A percentile compares a stretch with the other conserved stretches of the same genome.
Evolutionary conservation across 1,140 invertebrate species (phyloP).

Genomic region (Pogonomyrmex barbatus): DNA sequence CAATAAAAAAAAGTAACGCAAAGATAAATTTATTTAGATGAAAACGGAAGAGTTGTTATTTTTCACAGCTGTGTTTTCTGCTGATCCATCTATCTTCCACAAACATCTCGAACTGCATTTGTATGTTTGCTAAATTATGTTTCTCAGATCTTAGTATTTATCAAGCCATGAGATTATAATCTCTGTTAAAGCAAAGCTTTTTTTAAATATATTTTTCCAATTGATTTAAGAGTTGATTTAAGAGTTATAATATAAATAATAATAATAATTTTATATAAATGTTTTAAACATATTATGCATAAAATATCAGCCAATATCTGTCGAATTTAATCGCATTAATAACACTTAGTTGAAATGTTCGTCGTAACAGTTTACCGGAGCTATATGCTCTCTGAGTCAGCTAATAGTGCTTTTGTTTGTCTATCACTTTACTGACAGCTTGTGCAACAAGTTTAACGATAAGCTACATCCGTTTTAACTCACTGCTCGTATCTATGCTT

Average conservation of each 20-base stretch:
- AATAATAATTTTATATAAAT: conserved; percentile 11
- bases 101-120: conserved; percentile 13
- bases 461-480: conserved; percentile 33
- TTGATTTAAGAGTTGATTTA: not conserved
- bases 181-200: not conserved
- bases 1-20: not conserved
- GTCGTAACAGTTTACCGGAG: not conserved
- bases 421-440: conserved; percentile 33
- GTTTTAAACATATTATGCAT: not conserved
- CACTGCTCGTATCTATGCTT: not conserved
- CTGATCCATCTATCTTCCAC: conserved; percentile 14
- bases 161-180: not conserved
- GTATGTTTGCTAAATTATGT: conserved; percentile 22
- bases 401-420: conserved; percentile 36
- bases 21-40: not conserved
- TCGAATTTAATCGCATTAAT: not conserved
- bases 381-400: conserved; percentile 21
- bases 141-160: conserved; percentile 7
- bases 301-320: not conserved
- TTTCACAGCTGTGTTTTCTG: not conserved
- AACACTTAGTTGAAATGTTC: conserved; percentile 36
- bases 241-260: not conserved
- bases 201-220: not conserved
- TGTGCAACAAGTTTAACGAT: conserved; percentile 38
- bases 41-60: not conserved